phyloP scores from a whole-genome alignment of 2,888 invertebrate genomes.

The Heterodera filipjevi region DNA sequence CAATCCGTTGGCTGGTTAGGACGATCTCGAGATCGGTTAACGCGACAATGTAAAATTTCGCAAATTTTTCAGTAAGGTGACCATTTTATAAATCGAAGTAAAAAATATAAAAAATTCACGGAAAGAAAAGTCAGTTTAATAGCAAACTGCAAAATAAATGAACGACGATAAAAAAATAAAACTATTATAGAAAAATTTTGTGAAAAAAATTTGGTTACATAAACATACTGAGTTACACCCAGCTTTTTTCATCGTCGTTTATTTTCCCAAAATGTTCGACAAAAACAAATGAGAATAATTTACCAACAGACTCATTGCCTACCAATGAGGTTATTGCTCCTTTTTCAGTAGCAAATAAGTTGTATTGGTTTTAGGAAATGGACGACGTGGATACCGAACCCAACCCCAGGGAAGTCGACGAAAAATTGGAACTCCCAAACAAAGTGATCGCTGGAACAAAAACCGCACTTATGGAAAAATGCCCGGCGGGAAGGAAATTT shows the following conservation, averaged over 20 bases:
- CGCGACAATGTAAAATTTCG: slow-evolving; percentile 13
- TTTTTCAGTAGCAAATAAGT: background rate
- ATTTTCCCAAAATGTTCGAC: background rate
- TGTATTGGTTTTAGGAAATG: no score
- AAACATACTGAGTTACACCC: background rate
- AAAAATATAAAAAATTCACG: background rate
- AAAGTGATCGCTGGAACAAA: background rate
- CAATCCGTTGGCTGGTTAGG: slow-evolving; percentile 13
- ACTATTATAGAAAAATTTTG: background rate
- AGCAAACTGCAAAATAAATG: background rate
- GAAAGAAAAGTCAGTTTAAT: background rate
- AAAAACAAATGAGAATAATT: background rate
- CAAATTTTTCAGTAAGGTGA: slow-evolving; percentile 4
- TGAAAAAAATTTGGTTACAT: background rate
- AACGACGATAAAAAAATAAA: background rate
- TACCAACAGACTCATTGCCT: no score
- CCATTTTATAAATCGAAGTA: background rate
- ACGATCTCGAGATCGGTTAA: background rate
- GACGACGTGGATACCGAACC: background rate
- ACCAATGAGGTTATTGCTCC: background rate
- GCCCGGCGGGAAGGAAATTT: background rate
- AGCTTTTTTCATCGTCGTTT: background rate
- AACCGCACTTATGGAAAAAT: background rate
- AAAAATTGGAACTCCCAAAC: background rate
- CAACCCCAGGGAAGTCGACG: background rate